Conservation (phyloP, 2,113 vertebrate genomes). For the Merops nubicus region DNA sequence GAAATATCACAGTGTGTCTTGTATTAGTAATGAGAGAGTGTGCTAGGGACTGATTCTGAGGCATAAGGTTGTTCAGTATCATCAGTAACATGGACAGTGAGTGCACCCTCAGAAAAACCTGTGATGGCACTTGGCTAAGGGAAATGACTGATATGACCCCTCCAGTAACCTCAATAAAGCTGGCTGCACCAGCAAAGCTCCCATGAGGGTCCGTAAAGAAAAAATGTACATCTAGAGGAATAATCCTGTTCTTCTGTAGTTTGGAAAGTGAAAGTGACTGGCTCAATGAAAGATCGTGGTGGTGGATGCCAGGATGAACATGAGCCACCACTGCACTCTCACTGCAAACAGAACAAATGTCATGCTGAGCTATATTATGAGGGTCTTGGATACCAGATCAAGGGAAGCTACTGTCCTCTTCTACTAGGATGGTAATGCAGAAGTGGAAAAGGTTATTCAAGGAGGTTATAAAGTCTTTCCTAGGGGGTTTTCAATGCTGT, state of each 20-base stretch:
- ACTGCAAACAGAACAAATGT: not conserved
- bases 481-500: not conserved
- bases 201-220: not conserved
- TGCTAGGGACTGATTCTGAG: not conserved
- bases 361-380: not conserved
- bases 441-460: not conserved
- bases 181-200: not conserved
- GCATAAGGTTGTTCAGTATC: not conserved
- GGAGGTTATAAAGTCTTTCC: not conserved
- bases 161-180: not conserved
- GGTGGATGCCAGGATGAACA: not conserved
- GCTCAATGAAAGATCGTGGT: accelerated
- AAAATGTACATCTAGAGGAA: not conserved
- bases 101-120: not conserved
- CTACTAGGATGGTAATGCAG: not conserved
- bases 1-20: not conserved
- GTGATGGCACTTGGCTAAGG: accelerated
- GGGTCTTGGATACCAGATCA: not conserved
- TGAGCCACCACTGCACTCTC: accelerated
- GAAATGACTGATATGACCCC: not conserved
- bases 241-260: not conserved
- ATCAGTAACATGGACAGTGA: not conserved
- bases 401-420: not conserved
- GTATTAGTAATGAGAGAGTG: not conserved
- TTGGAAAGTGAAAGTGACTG: not conserved